Percentiles rank a stretch among this genome's conserved stretches.
These are phyloP conservation scores for Hirundichthys speculiger DNA, from an alignment of 2,113 vertebrate species.

Conservation along the genomic window DNA sequence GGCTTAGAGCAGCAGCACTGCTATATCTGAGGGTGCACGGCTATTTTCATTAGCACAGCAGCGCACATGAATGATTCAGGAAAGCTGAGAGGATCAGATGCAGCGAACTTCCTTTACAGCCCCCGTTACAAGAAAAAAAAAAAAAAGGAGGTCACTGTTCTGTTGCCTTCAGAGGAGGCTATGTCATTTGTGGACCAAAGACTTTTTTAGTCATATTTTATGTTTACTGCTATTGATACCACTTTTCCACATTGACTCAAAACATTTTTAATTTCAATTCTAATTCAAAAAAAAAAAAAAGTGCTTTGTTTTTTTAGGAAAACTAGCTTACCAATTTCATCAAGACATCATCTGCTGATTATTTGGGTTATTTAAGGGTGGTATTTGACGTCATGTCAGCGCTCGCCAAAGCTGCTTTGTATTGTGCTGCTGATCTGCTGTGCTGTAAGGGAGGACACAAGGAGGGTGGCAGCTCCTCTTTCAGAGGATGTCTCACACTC, in stretches of 20 bases:
- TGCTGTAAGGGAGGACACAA: constrained; percentile 28
- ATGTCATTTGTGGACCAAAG: constrained; percentile 6
- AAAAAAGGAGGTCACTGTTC: constrained; percentile 60
- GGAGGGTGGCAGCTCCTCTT: constrained; percentile 31
- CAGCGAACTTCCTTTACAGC: constrained; percentile 24
- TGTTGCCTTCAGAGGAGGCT: constrained; percentile 38
- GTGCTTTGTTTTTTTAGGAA: neutral
- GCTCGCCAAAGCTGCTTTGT: constrained; percentile 43
- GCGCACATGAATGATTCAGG: constrained; percentile 65
- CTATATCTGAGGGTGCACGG: constrained; percentile 22
- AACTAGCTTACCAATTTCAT: neutral
- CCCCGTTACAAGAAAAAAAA: constrained; percentile 45
- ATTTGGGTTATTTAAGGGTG: constrained; percentile 32
- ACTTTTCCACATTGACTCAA: neutral
- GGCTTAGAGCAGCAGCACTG: constrained; percentile 29
- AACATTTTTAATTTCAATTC: no score
- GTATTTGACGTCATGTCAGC: constrained; percentile 32
- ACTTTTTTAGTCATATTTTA: constrained; percentile 27
- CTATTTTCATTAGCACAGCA: constrained; percentile 58
- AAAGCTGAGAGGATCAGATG: constrained; percentile 43
- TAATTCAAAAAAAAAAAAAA: neutral
- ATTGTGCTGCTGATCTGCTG: constrained; percentile 37
- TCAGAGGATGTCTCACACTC: constrained; percentile 35
- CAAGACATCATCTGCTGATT: constrained; percentile 28
- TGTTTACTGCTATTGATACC: neutral